Evolutionary conservation across 2,888 invertebrate species (phyloP).

Genomic region (Harpalus rubripes): DNA sequence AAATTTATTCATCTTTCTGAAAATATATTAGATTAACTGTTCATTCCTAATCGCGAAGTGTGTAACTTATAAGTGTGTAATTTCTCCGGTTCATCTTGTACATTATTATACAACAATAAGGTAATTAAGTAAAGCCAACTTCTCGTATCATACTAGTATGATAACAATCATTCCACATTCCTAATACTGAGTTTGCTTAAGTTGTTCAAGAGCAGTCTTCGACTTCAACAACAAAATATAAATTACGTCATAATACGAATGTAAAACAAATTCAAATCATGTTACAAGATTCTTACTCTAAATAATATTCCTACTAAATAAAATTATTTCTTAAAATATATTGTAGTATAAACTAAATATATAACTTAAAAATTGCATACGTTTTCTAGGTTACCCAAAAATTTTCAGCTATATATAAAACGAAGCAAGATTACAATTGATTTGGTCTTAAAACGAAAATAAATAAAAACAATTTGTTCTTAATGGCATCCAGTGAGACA

Average conservation of each 20-base stretch:
- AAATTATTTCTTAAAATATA: constrained; percentile 66
- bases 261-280: constrained; percentile 60
- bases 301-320: constrained; percentile 64
- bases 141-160: neutral
- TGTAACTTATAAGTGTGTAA: neutral
- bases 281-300: constrained; percentile 57
- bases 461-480: constrained; percentile 58
- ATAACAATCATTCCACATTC: constrained; percentile 42
- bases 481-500: constrained; percentile 44
- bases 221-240: constrained; percentile 63
- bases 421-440: constrained; percentile 57
- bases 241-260: constrained; percentile 59
- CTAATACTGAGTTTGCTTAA: constrained; percentile 58
- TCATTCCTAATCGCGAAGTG: too few species aligned
- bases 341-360: constrained; percentile 63
- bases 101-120: constrained; percentile 8
- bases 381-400: constrained; percentile 53
- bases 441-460: constrained; percentile 55
- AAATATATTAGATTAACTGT: too few species aligned
- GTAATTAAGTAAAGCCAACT: neutral
- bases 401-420: constrained; percentile 52
- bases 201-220: constrained; percentile 64
- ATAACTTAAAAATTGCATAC: constrained; percentile 67
- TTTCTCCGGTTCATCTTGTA: neutral
- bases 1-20: constrained; percentile 1